Conservation (phyloP, 2,888 invertebrate genomes). For the Diadegma fenestrale region DNA sequence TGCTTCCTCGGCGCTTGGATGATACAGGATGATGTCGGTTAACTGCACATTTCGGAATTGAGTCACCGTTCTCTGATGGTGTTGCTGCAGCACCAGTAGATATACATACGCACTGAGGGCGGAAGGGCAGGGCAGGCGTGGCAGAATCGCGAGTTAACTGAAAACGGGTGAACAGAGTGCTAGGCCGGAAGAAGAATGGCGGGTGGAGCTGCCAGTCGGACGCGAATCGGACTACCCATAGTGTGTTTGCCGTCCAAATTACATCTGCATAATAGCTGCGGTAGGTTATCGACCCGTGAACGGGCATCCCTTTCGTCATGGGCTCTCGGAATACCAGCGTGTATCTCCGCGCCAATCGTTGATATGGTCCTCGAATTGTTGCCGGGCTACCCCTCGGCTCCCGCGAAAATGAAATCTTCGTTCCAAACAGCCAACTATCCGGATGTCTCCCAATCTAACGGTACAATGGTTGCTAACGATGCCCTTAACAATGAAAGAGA, state of each 20-base stretch:
- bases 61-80: constrained; percentile 34
- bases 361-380: constrained; percentile 48
- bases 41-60: constrained; percentile 50
- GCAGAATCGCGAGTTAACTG: constrained; percentile 67
- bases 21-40: constrained; percentile 26
- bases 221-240: constrained; percentile 75
- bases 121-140: constrained; percentile 50
- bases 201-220: constrained; percentile 73
- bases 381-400: constrained; percentile 41
- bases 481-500: not conserved
- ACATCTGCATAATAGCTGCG: constrained; percentile 82
- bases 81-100: constrained; percentile 44
- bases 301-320: constrained; percentile 78
- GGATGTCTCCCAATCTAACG: not conserved
- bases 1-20: constrained; percentile 19
- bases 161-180: constrained; percentile 68
- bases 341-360: constrained; percentile 62
- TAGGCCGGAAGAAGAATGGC: constrained; percentile 74
- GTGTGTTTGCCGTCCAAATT: constrained; percentile 81
- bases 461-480: not conserved
- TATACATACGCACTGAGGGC: constrained; percentile 42
- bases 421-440: constrained; percentile 14
- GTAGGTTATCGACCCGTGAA: constrained; percentile 80
- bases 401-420: constrained; percentile 63
- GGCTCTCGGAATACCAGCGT: constrained; percentile 68